Evolutionary conservation across 2,888 invertebrate genomes (phyloP), one percentile per base, ranked within the genome.

Genomic region (Flexamia atlantica): DNA sequence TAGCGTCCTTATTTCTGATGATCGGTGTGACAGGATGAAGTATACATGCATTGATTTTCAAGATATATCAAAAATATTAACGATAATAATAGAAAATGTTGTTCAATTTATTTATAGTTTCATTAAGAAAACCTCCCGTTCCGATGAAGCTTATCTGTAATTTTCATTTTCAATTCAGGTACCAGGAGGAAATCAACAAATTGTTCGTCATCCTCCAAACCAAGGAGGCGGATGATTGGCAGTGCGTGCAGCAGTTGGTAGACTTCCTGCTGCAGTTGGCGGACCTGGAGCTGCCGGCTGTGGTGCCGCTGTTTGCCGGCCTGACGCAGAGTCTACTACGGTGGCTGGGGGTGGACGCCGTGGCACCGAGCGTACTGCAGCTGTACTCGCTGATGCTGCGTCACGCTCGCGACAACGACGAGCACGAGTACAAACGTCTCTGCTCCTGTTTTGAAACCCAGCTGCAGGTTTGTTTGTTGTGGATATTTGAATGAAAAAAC

Each of bases 381-480:
- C 79, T 79, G 10, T 28, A 32, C 36, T 32, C 79, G 3, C 17
- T 50, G 14, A 30, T 79, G 53, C 57, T 79, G 3, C 57, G 57
- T 32, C 79, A 79, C 20, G 20, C 20, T n/a, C 57, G 79, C 57
- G 17, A 36, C 36, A 79, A 28, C 1, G 32, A 53, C 36, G 36
- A 53, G 3, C 28, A 79, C 25, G 36, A 50, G 50, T 79, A 79
- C 36, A 79, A 79, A 12, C 12, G 7, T 32, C 10, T 79, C 0
- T 46, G 46, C 28, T 46, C 46, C 10, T 76, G 28, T 12, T 28
- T 76, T 5, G 74, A 46, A 14, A 50, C 17, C 7, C 36, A 76
- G n/a, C 74, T 76, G 23, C 46, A 76, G 74, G 74, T 76, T 46
- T 40, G 74, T 76, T n/a, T n/a, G n/a, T n/a, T n/a, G n/a, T n/a